Conservation (phyloP, 2,797 vertebrate species). For the Ceryle rudis region DNA sequence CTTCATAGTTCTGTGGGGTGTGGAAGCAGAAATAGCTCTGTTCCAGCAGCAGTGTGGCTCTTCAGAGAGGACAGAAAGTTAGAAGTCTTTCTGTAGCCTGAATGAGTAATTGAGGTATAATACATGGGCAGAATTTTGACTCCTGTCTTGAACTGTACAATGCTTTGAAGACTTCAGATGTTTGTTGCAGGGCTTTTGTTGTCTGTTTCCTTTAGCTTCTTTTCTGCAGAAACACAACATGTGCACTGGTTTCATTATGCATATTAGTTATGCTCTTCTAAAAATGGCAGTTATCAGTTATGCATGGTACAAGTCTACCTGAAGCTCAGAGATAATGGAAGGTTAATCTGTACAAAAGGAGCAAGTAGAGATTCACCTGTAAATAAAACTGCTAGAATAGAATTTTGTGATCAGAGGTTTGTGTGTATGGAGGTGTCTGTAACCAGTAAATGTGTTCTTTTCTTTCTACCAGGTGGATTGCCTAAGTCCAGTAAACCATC, state of each 20-base stretch:
- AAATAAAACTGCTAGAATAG: neutral
- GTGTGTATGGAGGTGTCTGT: neutral
- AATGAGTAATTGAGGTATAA: neutral
- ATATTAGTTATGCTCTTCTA: neutral
- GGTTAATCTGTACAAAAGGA: neutral
- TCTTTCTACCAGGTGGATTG: conserved; percentile 89
- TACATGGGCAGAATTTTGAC: neutral
- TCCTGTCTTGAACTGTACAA: neutral
- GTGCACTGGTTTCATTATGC: neutral
- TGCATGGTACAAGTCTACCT: neutral
- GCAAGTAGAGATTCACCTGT: neutral
- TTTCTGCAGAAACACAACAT: neutral
- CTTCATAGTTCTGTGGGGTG: neutral
- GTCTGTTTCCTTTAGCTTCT: neutral
- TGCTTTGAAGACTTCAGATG: neutral
- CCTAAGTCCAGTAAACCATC: conserved; percentile 92
- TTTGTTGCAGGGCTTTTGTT: neutral
- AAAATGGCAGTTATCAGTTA: neutral
- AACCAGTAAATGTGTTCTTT: neutral
- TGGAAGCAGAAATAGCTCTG: neutral
- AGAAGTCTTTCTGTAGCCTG: neutral
- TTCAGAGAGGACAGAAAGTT: neutral
- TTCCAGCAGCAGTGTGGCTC: neutral
- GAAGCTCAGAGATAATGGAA: neutral
- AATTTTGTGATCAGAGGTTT: neutral